Evolutionary conservation across 2,113 vertebrate genomes (phyloP).

Genomic region (Furnarius figulus): DNA sequence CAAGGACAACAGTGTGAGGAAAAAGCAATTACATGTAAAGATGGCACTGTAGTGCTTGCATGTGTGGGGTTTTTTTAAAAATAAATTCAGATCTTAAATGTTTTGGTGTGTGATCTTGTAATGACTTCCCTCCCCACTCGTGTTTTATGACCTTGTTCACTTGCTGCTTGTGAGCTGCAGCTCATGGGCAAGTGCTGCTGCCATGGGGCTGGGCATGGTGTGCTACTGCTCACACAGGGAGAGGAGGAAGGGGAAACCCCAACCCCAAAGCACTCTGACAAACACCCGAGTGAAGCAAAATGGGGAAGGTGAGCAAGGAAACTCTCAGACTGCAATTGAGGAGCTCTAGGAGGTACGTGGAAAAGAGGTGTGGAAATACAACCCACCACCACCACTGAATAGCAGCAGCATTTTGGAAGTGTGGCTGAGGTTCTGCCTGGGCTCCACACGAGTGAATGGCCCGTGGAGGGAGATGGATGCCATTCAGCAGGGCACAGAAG

Average conservation of each 20-base stretch:
- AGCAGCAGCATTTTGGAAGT: not conserved
- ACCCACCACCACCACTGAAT: not conserved
- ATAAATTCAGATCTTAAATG: not conserved
- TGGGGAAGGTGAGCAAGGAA: not conserved
- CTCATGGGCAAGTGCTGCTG: not conserved
- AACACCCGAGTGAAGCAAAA: not conserved
- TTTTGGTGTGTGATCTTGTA: not conserved
- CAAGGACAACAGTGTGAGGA: not conserved
- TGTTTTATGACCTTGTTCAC: not conserved
- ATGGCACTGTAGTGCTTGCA: not conserved
- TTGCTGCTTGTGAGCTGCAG: constrained; percentile 12
- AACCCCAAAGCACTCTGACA: not conserved
- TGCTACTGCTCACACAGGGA: not conserved
- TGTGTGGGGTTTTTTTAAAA: not conserved
- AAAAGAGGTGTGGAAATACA: not conserved
- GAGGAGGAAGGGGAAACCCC: not conserved
- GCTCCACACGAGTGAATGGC: not conserved
- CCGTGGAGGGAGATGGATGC: not conserved
- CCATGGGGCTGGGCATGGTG: not conserved
- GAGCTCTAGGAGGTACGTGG: not conserved
- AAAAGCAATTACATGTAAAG: not conserved
- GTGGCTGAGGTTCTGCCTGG: not conserved
- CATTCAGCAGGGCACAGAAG: not conserved
- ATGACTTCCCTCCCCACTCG: not conserved
- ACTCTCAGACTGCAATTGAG: not conserved